Base-by-base conservation (phyloP, 2,888 invertebrate species). In the Drosophila melanosoma region DNA sequence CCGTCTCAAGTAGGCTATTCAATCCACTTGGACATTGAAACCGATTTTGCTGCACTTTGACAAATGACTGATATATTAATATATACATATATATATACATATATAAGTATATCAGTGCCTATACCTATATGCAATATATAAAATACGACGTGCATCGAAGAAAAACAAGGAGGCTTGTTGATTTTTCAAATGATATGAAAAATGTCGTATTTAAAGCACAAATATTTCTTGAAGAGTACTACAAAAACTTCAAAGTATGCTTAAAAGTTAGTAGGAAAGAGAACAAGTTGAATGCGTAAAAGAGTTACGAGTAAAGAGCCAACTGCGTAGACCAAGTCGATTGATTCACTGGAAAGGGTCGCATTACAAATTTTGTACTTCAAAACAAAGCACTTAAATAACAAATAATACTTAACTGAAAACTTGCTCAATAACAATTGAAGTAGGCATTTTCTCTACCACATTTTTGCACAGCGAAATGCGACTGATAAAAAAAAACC, bases 21-120 rank as follows among this genome's bases (percentile, higher is more conserved):
- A 54, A 20, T 33, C 26, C 80, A 82, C 80, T 86, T 86, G 88
- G 64, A 86, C 90, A 73, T 88, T 85, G 88, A 88, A 74, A 85
- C 83, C 51, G 48, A 29, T 52, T 26, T 33, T 17, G 48, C 33
- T 52, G 52, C 38, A 74, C 48, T 38, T 40, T 26, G 36, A n/a
- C 10, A n/a, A 40, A 29, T 49, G 53, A 20, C 23, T 6, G 35
- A 36, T 42, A 51, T 40, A 53, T 33, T 26, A 23, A 36, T 8
- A 58, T 38, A 45, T 20, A 64, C 38, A 57, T 33, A 32, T 32
- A 36, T 5, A 58, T 38, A 36, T 29, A 64, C 40, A 38, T 23
- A 32, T n/a, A n/a, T 40, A 40, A 35, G 15, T 26, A 11, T 29
- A 32, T 20, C 20, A 8, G 26, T 23, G 23, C 11, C 17, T 7